A percentile compares a stretch with the other conserved stretches of the same genome.
phyloP scores from a whole-genome alignment of 2,888 invertebrate genomes.

The Synergus japonicus region DNA sequence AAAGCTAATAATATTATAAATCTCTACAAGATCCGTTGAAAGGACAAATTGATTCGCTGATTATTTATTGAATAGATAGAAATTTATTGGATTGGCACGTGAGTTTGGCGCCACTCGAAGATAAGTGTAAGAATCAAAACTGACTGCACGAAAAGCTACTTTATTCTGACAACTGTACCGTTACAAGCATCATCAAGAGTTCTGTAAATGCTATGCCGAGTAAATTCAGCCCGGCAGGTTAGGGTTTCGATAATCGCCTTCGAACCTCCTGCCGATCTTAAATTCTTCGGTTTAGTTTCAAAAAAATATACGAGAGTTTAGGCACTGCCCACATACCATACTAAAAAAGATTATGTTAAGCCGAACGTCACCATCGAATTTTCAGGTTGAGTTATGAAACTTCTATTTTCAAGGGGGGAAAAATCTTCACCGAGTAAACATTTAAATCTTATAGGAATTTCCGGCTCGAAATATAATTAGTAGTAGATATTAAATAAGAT shows the following conservation, averaged over 20 bases:
- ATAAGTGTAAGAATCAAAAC: not conserved
- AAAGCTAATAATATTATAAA: too few relatives aligned
- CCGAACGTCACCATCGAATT: not conserved
- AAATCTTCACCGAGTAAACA: not conserved
- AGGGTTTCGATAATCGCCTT: conserved; percentile 1
- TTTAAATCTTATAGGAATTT: not conserved
- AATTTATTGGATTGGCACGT: not conserved
- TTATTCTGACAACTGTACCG: not conserved
- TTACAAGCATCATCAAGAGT: conserved; percentile 9
- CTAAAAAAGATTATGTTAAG: not conserved
- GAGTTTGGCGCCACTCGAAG: not conserved
- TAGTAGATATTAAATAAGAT: not conserved
- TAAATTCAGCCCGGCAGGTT: not conserved
- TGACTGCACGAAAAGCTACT: conserved; percentile 19
- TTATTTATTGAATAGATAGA: not conserved
- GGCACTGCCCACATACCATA: not conserved
- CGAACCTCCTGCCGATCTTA: conserved; percentile 15
- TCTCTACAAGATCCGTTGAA: not conserved
- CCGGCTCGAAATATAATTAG: not conserved
- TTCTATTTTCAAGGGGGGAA: not conserved
- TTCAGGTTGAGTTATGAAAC: not conserved
- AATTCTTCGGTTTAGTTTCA: conserved; percentile 27
- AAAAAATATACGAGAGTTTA: not conserved
- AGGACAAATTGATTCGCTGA: not conserved
- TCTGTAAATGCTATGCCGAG: not conserved